Base-by-base conservation (phyloP, 2,888 invertebrate genomes). In the Limulus polyphemus region DNA sequence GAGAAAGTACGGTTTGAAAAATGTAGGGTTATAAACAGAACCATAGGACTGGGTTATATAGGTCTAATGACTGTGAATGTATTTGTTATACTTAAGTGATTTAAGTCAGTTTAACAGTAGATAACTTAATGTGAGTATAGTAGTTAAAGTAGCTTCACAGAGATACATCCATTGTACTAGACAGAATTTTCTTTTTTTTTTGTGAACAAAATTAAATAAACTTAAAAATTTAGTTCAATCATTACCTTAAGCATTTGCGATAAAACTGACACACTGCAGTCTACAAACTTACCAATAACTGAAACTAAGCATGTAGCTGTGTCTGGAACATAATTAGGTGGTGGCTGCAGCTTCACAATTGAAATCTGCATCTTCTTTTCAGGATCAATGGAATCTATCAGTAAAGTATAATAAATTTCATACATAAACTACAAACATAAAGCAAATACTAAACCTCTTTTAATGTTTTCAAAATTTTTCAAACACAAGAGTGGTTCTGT, bases 251-350 rank as follows among this genome's bases (percentile, higher is more conserved):
- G 7, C 5, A 32, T 32, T 32, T 32, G 32, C 3, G 0, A 32
- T 32, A 32, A 32, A 32, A 32, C 32, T 32, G 32, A 2, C 32
- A 32, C 7, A 32, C 5, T 32, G 32, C 32, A 32, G 1, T 32
- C 32, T 32, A 32, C 11, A 48, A 3, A 52, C 49, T 52, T 57
- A 67, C 67, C 69, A 17, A 69, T 55, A 7, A 65, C 69, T 11
- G 63, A 60, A 46, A 69, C 61, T 7, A 67, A 59, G 47, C 67
- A 68, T 32, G 61, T 63, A 51, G 64, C 63, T 4, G 69, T 68
- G 50, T 63, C 67, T 11, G 69, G 69, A 47, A 69, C 67, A 49
- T 64, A 65, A 50, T 65, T 55, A 51, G 60, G 14, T 10, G 60
- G 62, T 10, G 64, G 63, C 1, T 49, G 50, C 13, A 69, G 56